Evolutionary conservation across 2,797 vertebrate species (phyloP), one percentile per base, ranked within the genome.

Genomic region (Florisuga fusca): DNA sequence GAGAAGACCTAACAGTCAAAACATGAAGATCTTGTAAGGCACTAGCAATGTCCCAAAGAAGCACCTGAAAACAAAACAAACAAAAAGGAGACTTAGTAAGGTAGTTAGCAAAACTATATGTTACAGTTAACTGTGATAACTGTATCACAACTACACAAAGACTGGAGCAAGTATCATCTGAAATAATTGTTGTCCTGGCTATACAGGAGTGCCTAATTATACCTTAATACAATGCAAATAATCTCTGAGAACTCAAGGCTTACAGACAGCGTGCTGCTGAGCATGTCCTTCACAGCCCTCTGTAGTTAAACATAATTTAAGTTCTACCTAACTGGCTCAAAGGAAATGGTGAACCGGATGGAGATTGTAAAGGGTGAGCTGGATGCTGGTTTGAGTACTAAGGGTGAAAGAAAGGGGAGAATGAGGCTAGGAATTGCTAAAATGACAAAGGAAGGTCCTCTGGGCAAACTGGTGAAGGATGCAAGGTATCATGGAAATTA

Each of bases 51-150:
- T 20, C 31, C n/a, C 45, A 34, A 94, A 97, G 48, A 90, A 97
- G 92, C 27, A 76, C 72, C 68, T 71, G 73, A 84, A 95, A 96
- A 94, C 10, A 43, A 89, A 79, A n/a, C 13, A 48, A 89, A 79
- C 9, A 91, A 84, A 92, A 84, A 81, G 73, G 25, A 53, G 34
- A 55, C 38, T 96, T 87, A 95, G 89, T 91, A 97, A 97, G 78
- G 43, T 85, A 87, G 71, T 94, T 94, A 95, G 62, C 68, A 96
- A 86, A 96, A 95, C 12, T 34, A 1, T 29, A 38, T 43, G 16
- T 66, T 82, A 71, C 46, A 46, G 46, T 46, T 46, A 46, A 21
- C 19, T 22, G 46, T 46, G 46, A 21, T 46, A 46, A 46, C 46
- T 46, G 22, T 46, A 69, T 84, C 78, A 78, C 54, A 73, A 25